These are phyloP conservation scores for Palythoa grandis DNA, from an alignment of 92 coral and sea anemone species.

Conservation along the genomic window DNA sequence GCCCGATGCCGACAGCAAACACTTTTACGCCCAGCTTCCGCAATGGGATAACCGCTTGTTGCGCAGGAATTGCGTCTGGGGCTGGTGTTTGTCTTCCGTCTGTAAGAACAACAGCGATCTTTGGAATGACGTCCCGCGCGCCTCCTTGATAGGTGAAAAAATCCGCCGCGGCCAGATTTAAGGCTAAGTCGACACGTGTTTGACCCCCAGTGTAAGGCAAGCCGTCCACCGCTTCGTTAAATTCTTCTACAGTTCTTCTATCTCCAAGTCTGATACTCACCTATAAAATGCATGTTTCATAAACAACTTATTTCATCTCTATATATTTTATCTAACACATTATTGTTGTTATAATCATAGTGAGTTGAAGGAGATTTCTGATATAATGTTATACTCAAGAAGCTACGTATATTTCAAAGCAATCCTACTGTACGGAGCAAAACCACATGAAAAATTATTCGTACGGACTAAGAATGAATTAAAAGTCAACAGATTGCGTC, in stretches of 20 bases:
- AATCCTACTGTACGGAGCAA: too few relatives aligned
- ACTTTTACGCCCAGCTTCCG: slow-evolving; percentile 69
- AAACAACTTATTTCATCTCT: too few relatives aligned
- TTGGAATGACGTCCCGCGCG: slow-evolving; percentile 67
- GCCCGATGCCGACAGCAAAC: slow-evolving; percentile 77
- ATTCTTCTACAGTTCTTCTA: slow-evolving; percentile 24
- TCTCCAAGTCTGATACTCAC: slow-evolving; percentile 19
- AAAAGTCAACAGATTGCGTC: too few relatives aligned
- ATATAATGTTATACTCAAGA: too few relatives aligned
- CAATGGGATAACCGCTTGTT: slow-evolving; percentile 60
- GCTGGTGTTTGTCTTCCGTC: slow-evolving; percentile 87
- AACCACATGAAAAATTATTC: too few relatives aligned
- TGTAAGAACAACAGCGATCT: slow-evolving; percentile 77
- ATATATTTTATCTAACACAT: too few relatives aligned
- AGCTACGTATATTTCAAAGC: too few relatives aligned
- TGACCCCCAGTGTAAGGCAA: slow-evolving; percentile 76
- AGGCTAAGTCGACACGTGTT: slow-evolving; percentile 82
- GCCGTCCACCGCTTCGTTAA: slow-evolving; percentile 59
- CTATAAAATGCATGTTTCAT: too few relatives aligned
- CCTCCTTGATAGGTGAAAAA: slow-evolving; percentile 72
- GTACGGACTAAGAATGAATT: too few relatives aligned
- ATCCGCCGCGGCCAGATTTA: slow-evolving; percentile 64
- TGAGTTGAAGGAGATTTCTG: too few relatives aligned
- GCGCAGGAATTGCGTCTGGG: slow-evolving; percentile 56
- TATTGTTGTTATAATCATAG: too few relatives aligned